phyloP scores from a whole-genome alignment of 1,140 invertebrate genomes.

The Cydia splendana region DNA sequence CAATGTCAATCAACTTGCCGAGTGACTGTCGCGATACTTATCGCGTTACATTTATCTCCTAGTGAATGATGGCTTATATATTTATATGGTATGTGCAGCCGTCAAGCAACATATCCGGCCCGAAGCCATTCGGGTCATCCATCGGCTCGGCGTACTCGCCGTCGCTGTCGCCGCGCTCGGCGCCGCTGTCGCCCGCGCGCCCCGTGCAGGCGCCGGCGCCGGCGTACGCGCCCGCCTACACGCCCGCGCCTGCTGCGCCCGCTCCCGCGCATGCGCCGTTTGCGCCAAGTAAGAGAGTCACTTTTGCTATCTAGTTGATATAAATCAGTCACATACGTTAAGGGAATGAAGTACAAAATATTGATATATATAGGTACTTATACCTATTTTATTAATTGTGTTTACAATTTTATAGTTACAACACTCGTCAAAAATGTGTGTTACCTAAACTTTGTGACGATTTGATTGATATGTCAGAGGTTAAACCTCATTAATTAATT shows the following conservation, averaged over 20 bases:
- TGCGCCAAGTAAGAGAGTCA: conserved; percentile 77
- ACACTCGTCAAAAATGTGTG: no score
- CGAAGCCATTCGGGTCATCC: conserved; percentile 82
- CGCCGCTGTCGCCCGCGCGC: conserved; percentile 74
- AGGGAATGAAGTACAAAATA: neutral
- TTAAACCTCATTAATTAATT: neutral
- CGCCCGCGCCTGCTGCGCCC: conserved; percentile 51
- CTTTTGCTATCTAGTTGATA: conserved; percentile 66
- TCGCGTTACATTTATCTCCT: neutral
- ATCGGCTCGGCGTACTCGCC: conserved; percentile 74
- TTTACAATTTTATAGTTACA: neutral
- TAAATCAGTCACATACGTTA: neutral
- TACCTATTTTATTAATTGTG: neutral
- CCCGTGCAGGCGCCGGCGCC: conserved; percentile 64
- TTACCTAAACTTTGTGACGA: neutral
- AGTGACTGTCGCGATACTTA: no score
- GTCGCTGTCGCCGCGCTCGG: conserved; percentile 73
- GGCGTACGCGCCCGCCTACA: conserved; percentile 50
- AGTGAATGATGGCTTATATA: neutral
- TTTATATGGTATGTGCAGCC: conserved; percentile 56
- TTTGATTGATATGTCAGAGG: neutral
- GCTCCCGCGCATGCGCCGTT: conserved; percentile 52
- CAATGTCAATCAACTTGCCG: no score
- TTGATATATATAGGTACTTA: neutral
- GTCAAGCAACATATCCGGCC: conserved; percentile 78